A percentile compares a stretch with the other conserved stretches of the same genome.
These are phyloP conservation scores for Helarctos malayanus DNA, from an alignment of 2,797 vertebrate species.

Conservation along the genomic window DNA sequence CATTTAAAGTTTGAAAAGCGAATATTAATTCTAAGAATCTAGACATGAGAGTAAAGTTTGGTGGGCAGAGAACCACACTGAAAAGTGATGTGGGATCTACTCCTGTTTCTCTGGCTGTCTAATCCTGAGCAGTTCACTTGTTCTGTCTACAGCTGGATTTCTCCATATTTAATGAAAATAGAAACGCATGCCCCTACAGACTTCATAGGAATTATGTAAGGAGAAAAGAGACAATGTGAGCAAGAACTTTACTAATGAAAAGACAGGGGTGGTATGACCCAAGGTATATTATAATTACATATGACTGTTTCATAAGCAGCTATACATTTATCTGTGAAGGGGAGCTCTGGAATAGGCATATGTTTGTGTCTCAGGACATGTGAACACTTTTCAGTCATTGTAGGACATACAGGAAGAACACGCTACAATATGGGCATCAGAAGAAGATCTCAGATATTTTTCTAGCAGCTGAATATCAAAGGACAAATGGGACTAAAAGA, in stretches of 20 bases:
- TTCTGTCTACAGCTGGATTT: not conserved
- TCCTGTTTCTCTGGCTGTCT: not conserved
- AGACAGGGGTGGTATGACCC: not conserved
- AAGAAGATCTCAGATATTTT: not conserved
- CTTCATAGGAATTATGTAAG: not conserved
- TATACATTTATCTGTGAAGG: not conserved
- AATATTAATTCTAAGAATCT: not conserved
- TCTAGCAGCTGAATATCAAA: not conserved
- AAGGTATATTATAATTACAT: not conserved
- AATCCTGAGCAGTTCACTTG: not conserved
- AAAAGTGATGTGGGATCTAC: not conserved
- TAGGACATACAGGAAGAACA: not conserved
- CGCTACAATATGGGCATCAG: not conserved
- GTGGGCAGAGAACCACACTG: not conserved
- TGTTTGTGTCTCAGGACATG: not conserved
- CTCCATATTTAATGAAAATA: not conserved
- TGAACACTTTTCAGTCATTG: not conserved
- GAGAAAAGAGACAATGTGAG: not conserved
- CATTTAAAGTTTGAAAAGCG: not conserved
- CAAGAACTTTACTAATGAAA: not conserved
- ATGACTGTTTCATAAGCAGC: not conserved
- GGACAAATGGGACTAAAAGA: not conserved
- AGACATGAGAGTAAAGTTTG: not conserved
- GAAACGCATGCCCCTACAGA: not conserved
- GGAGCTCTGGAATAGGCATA: not conserved